Evolutionary conservation across 2,113 vertebrate species (phyloP).

Genomic region (Atrichornis clamosus): DNA sequence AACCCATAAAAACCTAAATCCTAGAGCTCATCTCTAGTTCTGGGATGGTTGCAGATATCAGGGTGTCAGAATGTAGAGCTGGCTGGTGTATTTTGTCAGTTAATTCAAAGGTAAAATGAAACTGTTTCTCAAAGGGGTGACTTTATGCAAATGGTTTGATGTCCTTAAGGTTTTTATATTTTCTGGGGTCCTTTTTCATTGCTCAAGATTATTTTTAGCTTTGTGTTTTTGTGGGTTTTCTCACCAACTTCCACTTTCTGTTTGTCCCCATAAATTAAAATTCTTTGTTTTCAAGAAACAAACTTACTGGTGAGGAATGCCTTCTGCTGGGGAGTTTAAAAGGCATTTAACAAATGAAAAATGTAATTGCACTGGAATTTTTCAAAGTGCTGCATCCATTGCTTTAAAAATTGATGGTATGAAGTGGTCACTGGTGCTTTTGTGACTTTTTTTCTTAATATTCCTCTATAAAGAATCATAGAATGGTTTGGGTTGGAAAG

Average conservation of each 20-base stretch:
- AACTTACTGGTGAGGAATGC: background rate
- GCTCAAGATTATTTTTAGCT: background rate
- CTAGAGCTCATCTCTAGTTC: background rate
- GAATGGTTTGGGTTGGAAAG: background rate
- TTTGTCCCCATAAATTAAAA: background rate
- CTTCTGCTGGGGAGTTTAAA: background rate
- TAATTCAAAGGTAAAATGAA: background rate
- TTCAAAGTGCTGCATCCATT: background rate
- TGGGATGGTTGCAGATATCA: background rate
- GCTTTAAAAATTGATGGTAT: background rate
- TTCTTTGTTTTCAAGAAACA: background rate
- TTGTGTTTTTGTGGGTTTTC: background rate
- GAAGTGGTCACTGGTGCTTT: background rate
- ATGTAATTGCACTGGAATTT: background rate
- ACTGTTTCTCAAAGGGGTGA: background rate
- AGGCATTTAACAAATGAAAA: background rate
- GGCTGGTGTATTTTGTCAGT: background rate
- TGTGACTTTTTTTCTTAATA: background rate
- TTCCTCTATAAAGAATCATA: background rate
- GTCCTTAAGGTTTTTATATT: background rate
- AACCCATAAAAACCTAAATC: background rate
- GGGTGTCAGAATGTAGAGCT: background rate
- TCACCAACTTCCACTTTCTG: background rate
- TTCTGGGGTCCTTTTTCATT: background rate
- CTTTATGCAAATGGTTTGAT: background rate